A percentile compares a stretch with the other conserved stretches of the same genome.
These are phyloP conservation scores for Pseudopipra pipra DNA, from an alignment of 2,113 vertebrate species.

Conservation along the genomic window DNA sequence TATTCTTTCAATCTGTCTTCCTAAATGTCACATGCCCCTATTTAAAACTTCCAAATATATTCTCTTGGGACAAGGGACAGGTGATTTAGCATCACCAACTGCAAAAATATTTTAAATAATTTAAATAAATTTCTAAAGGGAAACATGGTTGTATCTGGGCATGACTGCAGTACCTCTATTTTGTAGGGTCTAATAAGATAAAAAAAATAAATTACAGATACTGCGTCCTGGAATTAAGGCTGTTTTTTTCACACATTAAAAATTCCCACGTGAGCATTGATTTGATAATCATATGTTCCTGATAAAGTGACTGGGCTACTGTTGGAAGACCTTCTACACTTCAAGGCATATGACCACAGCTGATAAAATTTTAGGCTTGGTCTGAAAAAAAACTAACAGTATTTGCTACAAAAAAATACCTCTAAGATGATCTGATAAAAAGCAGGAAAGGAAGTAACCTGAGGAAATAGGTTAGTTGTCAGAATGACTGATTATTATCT, in stretches of 20 bases:
- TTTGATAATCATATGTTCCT: background rate
- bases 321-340: background rate
- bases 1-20: background rate
- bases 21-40: background rate
- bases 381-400: background rate
- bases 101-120: background rate
- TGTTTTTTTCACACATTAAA: background rate
- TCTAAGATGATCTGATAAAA: background rate
- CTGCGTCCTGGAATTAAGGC: background rate
- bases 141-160: background rate
- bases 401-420: background rate
- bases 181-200: background rate
- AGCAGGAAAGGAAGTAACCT: background rate
- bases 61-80: background rate
- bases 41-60: background rate
- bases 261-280: background rate
- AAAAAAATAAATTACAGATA: background rate
- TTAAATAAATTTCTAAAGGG: background rate
- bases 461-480: background rate
- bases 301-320: background rate
- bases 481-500: background rate
- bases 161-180: background rate
- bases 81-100: background rate
- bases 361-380: background rate
- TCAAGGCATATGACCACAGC: background rate